A percentile compares a stretch with the other conserved stretches of the same genome.
phyloP scores from a whole-genome alignment of 2,888 invertebrate species.

The Pheosia gnoma region DNA sequence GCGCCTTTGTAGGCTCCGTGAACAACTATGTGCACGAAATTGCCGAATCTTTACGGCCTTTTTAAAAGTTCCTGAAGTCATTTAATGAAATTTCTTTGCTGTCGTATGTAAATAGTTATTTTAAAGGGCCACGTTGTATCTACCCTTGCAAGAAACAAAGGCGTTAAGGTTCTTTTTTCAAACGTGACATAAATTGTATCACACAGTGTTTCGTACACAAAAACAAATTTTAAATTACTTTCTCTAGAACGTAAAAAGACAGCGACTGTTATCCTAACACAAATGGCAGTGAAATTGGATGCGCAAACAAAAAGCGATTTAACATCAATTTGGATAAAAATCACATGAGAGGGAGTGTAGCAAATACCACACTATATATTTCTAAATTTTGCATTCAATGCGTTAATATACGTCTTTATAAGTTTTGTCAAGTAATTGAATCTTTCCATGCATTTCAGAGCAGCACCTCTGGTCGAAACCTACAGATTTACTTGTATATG shows the following conservation, averaged over 20 bases:
- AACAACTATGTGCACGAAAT: conserved; percentile 17
- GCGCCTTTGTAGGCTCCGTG: conserved; percentile 35
- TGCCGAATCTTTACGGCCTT: conserved; percentile 4
- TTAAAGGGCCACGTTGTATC: no score
- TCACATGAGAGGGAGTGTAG: conserved; percentile 12
- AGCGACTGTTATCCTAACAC: conserved; percentile 60
- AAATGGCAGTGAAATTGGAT: conserved; percentile 68
- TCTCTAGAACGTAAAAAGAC: conserved; percentile 48
- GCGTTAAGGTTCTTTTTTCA: no score
- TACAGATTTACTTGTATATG: no score
- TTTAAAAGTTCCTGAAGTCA: neutral
- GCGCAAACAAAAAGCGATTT: conserved; percentile 74
- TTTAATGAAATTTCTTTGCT: neutral
- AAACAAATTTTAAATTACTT: conserved; percentile 44
- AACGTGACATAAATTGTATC: neutral
- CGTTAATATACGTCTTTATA: no score
- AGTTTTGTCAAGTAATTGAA: no score
- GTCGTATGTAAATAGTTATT: no score
- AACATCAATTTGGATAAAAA: conserved; percentile 61
- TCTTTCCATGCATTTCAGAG: no score
- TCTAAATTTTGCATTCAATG: no score
- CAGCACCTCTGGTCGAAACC: no score
- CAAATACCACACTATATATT: neutral
- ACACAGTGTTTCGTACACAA: conserved; percentile 6
- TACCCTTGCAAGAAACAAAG: no score